Conservation (phyloP, 1,140 invertebrate genomes). For the Zaprionus nigranus region DNA sequence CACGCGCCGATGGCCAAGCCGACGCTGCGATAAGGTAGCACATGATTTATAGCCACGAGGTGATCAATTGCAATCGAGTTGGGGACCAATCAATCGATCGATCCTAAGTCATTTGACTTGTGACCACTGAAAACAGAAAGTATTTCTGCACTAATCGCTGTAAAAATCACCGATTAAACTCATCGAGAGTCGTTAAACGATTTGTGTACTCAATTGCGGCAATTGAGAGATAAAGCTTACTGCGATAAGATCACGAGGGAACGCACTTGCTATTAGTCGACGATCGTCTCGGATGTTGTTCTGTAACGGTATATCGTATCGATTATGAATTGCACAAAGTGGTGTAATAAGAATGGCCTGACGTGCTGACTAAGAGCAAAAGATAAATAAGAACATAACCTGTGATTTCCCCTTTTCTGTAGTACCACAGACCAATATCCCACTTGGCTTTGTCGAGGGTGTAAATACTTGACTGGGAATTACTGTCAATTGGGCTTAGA, state of each 20-base stretch:
- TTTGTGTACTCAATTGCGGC: slow-evolving; percentile 60
- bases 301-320: not conserved
- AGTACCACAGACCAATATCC: not conserved
- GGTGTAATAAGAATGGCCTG: slow-evolving; percentile 42
- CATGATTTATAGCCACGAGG: slow-evolving; percentile 20
- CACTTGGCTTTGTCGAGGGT: not conserved
- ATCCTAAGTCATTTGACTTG: slow-evolving; percentile 49
- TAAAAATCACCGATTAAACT: slow-evolving; percentile 70
- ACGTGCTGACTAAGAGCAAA: slow-evolving; percentile 53
- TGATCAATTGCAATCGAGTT: slow-evolving; percentile 66
- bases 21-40: not conserved
- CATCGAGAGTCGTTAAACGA: slow-evolving; percentile 48
- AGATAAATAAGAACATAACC: slow-evolving; percentile 2
- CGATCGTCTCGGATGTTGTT: slow-evolving; percentile 3
- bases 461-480: not conserved
- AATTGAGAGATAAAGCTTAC: slow-evolving; percentile 66
- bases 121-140: not conserved
- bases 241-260: slow-evolving; percentile 22
- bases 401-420: slow-evolving; percentile 22
- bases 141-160: slow-evolving; percentile 16
- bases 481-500: slow-evolving; percentile 11
- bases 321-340: slow-evolving; percentile 17
- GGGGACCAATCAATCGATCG: slow-evolving; percentile 67
- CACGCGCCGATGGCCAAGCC: slow-evolving; percentile 49
- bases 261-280: slow-evolving; percentile 19